These are phyloP conservation scores for Huso huso DNA, from an alignment of 2,797 vertebrate genomes.

Conservation along the genomic window DNA sequence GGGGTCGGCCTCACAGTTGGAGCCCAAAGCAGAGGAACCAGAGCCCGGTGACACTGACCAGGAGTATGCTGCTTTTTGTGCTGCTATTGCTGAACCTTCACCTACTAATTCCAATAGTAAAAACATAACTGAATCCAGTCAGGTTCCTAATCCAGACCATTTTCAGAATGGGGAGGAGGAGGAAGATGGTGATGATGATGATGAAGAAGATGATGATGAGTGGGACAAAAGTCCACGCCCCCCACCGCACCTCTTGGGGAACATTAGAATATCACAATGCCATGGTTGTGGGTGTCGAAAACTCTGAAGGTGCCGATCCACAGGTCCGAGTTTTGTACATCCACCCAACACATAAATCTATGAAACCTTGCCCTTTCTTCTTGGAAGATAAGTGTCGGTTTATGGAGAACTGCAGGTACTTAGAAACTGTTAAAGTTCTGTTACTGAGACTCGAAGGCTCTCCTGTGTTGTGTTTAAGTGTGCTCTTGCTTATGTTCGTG, in stretches of 20 bases:
- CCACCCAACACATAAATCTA: slow-evolving; percentile 82
- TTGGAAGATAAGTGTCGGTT: slow-evolving; percentile 89
- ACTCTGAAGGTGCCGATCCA: slow-evolving; percentile 61
- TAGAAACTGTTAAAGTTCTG: background rate
- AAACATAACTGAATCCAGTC: background rate
- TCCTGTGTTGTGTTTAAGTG: background rate
- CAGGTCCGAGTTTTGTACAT: slow-evolving; percentile 82
- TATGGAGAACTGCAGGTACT: slow-evolving; percentile 82
- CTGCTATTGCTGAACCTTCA: slow-evolving; percentile 54
- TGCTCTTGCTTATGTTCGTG: background rate
- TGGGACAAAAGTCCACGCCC: slow-evolving; percentile 86
- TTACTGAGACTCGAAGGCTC: background rate
- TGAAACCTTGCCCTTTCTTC: slow-evolving; percentile 88
- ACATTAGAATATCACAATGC: slow-evolving; percentile 93
- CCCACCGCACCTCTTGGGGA: slow-evolving; percentile 84
- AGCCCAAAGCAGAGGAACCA: background rate
- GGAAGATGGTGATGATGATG: slow-evolving; percentile 41
- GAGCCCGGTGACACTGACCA: slow-evolving; percentile 16
- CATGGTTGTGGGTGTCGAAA: slow-evolving; percentile 87
- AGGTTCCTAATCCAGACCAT: slow-evolving; percentile 3
- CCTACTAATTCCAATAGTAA: slow-evolving; percentile 7
- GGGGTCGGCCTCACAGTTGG: slow-evolving; percentile 16
- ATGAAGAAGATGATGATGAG: slow-evolving; percentile 58
- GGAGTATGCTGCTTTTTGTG: slow-evolving; percentile 71
- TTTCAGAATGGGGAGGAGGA: slow-evolving; percentile 23